phyloP scores from a whole-genome alignment of 2,113 vertebrate species.

The Larimichthys crocea region DNA sequence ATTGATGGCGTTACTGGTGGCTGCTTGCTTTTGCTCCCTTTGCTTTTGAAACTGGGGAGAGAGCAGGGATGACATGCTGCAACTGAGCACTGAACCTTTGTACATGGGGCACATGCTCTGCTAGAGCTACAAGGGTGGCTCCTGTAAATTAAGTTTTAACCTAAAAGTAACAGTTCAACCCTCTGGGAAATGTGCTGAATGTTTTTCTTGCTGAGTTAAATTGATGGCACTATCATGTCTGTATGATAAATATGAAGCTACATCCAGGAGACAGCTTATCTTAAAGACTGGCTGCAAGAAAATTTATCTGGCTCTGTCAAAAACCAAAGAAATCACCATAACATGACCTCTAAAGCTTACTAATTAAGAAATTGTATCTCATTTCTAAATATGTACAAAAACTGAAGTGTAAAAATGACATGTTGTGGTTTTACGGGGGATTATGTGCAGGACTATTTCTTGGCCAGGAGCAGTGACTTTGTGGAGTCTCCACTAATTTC shows the following conservation, averaged over 20 bases:
- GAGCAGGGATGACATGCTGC: too few species aligned
- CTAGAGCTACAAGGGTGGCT: too few species aligned
- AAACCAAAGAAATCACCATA: neutral
- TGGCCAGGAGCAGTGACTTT: neutral
- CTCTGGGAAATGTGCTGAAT: neutral
- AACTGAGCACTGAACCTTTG: too few species aligned
- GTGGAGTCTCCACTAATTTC: neutral
- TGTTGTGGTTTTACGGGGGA: neutral
- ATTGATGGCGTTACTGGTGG: too few species aligned
- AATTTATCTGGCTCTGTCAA: neutral
- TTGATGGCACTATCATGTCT: neutral
- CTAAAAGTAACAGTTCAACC: neutral
- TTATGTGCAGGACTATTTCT: neutral
- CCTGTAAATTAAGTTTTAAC: neutral
- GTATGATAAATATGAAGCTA: neutral
- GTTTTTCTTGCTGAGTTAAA: too few species aligned
- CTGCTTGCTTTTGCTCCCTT: too few species aligned
- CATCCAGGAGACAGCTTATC: neutral
- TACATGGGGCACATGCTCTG: too few species aligned
- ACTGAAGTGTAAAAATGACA: neutral
- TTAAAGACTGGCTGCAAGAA: neutral
- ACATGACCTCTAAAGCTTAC: neutral
- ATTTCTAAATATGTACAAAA: neutral
- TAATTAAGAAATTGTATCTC: neutral
- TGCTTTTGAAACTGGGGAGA: too few species aligned